Evolutionary conservation across 2,797 vertebrate species (phyloP), one percentile per base, ranked within the genome.

Genomic region (Taenioides sp.): DNA sequence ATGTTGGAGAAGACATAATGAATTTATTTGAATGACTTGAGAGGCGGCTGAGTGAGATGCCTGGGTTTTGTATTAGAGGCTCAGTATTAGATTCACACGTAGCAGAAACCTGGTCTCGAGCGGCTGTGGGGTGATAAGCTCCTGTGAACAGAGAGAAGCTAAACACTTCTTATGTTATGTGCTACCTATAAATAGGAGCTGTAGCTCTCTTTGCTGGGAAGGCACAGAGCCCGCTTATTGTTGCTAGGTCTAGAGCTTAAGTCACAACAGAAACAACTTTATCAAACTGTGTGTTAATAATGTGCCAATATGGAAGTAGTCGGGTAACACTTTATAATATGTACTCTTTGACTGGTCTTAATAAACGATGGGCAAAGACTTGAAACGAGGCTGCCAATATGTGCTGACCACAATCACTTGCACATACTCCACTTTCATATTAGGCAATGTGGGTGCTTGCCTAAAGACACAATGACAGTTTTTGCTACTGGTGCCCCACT

Each of bases 111-210:
- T 37, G 61, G 17, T 22, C 20, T 63, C 10, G 11, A 37, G 61
- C 31, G 61, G 61, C 22, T 22, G 60, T 40, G 28, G 18, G 28
- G 60, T 40, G 60, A 37, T 63, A 63, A 40, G 61, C 61, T 25
- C 23, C n/a, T 43, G 61, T n/a, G 20, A 63, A 76, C 54, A 25
- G 70, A 59, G 67, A 59, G 49, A 73, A 40, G 37, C 43, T 0
- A 66, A 65, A 55, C 16, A 58, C 60, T 37, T 72, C 43, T 70
- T 25, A 77, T 71, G 47, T n/a, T 16, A n/a, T 7, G 23, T 54
- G 17, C 58, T 57, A 54, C 37, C 50, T 79, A 68, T 68, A 54
- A 68, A 73, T 72, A 70, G 1, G 2, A 16, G 49, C 40, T 11
- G 25, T 22, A 64, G 20, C 40, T 66, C 31, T 31, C 0, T 52